Percentiles rank a stretch among this genome's conserved stretches.
Conservation (phyloP, 37 sponge, comb jelly and placozoan species). For the Spongia lamella region DNA sequence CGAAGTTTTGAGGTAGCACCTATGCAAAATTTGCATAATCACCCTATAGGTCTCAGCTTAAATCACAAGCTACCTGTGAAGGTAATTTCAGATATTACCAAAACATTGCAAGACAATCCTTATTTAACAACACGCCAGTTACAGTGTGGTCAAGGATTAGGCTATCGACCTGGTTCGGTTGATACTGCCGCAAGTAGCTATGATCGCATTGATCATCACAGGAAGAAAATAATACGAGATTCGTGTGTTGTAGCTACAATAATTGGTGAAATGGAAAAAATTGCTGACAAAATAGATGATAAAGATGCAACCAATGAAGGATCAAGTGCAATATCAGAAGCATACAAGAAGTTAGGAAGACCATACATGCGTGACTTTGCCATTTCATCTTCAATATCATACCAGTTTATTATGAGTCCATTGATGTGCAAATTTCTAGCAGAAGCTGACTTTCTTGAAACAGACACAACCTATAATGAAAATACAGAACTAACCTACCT, state of each 20-base stretch:
- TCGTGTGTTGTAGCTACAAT: not conserved
- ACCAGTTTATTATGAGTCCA: slow-evolving; percentile 24
- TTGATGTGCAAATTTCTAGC: slow-evolving; percentile 8
- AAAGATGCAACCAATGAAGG: not conserved
- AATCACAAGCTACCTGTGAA: not conserved
- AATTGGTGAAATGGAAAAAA: slow-evolving; percentile 3
- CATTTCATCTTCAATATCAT: slow-evolving; percentile 1
- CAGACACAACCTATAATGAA: slow-evolving; percentile 11
- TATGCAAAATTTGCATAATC: not conserved
- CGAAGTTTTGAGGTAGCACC: too few species aligned
- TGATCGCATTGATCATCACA: not conserved
- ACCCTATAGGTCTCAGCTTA: too few species aligned
- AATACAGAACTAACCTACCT: slow-evolving; percentile 10
- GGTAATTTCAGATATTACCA: not conserved
- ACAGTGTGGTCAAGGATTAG: not conserved
- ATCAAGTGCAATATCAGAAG: not conserved
- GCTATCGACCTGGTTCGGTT: not conserved
- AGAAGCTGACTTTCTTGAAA: slow-evolving; percentile 15
- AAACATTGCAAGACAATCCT: not conserved
- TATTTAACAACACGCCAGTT: not conserved
- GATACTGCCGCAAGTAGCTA: not conserved
- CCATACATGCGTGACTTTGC: slow-evolving; percentile 1
- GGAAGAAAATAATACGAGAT: not conserved
- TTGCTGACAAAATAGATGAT: slow-evolving; percentile 8
- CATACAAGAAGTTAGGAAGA: too few species aligned